phyloP scores from a whole-genome alignment of 2,888 invertebrate species.

The Tipula vernalis region DNA sequence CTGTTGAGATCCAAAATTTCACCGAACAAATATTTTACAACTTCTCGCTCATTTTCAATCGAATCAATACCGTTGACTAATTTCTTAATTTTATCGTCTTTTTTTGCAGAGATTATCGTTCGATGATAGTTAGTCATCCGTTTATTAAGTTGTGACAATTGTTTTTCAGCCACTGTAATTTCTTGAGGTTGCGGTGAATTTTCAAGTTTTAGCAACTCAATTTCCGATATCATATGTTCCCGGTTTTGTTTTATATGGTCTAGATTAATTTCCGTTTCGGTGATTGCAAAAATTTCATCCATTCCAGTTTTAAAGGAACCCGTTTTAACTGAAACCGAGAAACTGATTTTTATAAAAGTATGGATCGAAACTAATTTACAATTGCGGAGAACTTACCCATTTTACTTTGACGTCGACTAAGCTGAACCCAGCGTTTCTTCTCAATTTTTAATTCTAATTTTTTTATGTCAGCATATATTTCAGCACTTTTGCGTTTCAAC shows the following conservation, averaged over 20 bases:
- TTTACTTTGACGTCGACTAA: slow-evolving; percentile 20
- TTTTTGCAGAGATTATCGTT: slow-evolving; percentile 64
- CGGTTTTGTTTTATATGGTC: slow-evolving; percentile 65
- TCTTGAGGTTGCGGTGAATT: slow-evolving; percentile 15
- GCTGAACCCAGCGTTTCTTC: slow-evolving; percentile 20
- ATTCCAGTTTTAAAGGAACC: slow-evolving; percentile 61
- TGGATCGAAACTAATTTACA: slow-evolving; percentile 15
- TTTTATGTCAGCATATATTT: slow-evolving; percentile 73
- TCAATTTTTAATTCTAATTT: slow-evolving; percentile 37
- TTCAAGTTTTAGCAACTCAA: slow-evolving; percentile 33
- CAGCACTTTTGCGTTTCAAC: slow-evolving; percentile 76
- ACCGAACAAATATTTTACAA: background rate
- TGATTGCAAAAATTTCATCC: slow-evolving; percentile 59
- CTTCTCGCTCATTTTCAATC: background rate
- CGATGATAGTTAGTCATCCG: slow-evolving; percentile 71
- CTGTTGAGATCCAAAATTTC: background rate
- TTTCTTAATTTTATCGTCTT: slow-evolving; percentile 53
- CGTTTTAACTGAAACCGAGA: slow-evolving; percentile 37
- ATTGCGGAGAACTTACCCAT: slow-evolving; percentile 27
- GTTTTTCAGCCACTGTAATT: slow-evolving; percentile 25
- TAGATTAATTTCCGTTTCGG: slow-evolving; percentile 66
- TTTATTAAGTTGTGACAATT: slow-evolving; percentile 36
- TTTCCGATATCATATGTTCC: slow-evolving; percentile 63
- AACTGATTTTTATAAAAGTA: slow-evolving; percentile 27
- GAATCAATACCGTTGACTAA: slow-evolving; percentile 29